These are phyloP conservation scores for Enteromius argenteus DNA, from an alignment of 2,797 vertebrate genomes.

Conservation along the genomic window DNA sequence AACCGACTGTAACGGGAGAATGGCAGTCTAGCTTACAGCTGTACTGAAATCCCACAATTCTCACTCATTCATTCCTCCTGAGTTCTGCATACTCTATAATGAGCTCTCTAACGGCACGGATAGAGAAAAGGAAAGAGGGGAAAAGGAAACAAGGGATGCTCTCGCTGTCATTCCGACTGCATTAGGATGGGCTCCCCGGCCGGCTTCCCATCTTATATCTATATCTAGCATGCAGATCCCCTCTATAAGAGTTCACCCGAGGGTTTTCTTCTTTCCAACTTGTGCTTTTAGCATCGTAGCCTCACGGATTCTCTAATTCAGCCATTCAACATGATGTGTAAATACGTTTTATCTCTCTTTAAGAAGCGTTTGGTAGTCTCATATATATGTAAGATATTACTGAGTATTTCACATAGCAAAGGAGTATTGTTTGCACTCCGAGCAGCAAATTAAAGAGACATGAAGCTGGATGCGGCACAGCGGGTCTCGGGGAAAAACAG, in stretches of 20 bases:
- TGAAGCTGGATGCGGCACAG: conserved; percentile 78
- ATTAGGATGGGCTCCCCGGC: not conserved
- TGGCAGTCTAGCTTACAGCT: conserved; percentile 33
- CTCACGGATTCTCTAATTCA: not conserved
- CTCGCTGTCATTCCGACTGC: conserved; percentile 21
- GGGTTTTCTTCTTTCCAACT: conserved; percentile 19
- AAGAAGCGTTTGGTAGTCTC: not conserved
- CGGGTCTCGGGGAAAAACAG: conserved; percentile 73
- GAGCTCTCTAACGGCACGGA: conserved; percentile 50
- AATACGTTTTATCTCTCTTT: conserved; percentile 28
- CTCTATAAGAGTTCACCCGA: not conserved
- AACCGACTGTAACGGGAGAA: not conserved
- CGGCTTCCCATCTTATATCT: not conserved
- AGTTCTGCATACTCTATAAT: conserved; percentile 43
- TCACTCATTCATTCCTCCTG: conserved; percentile 17
- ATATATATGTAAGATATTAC: conserved; percentile 38
- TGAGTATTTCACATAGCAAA: conserved; percentile 27
- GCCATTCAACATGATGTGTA: conserved; percentile 32
- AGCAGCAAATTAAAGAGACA: conserved; percentile 70
- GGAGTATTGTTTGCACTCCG: conserved; percentile 43
- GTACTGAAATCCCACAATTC: conserved; percentile 19
- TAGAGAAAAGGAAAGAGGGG: conserved; percentile 19
- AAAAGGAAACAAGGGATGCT: conserved; percentile 26
- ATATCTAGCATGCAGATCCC: conserved; percentile 15
- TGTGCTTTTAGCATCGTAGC: not conserved